A percentile compares a stretch with the other conserved stretches of the same genome.
Conservation (phyloP, 2,113 vertebrate species). For the Ptilorrhoa leucosticta region DNA sequence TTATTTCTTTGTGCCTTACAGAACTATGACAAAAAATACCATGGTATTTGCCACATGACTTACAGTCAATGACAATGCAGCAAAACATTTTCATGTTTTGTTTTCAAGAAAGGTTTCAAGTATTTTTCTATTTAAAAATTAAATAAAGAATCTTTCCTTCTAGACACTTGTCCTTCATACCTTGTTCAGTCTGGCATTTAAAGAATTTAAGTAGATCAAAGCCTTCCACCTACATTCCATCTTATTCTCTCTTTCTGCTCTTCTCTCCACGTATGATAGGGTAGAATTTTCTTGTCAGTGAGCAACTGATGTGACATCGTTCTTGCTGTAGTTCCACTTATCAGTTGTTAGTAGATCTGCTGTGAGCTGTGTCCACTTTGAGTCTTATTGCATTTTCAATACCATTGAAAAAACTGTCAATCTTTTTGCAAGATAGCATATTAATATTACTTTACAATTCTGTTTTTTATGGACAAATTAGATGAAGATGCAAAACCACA, state of each 20-base stretch:
- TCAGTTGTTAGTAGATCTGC: neutral
- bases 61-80: neutral
- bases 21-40: neutral
- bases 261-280: neutral
- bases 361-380: neutral
- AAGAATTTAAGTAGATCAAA: constrained; percentile 16
- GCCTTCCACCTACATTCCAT: constrained; percentile 22
- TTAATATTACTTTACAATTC: neutral
- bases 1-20: neutral
- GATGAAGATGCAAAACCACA: neutral
- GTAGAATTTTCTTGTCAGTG: constrained; percentile 51
- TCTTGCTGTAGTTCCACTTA: neutral
- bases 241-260: neutral
- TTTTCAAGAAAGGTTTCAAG: neutral
- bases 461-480: neutral
- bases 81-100: neutral
- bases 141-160: neutral
- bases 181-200: neutral
- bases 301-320: neutral
- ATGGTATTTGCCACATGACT: neutral
- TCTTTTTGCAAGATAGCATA: neutral
- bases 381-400: neutral
- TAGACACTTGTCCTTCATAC: neutral
- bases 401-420: neutral
- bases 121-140: neutral